A percentile compares a stretch with the other conserved stretches of the same genome.
Evolutionary conservation across 2,113 vertebrate genomes (phyloP).

Genomic region (Colossoma macropomum): DNA sequence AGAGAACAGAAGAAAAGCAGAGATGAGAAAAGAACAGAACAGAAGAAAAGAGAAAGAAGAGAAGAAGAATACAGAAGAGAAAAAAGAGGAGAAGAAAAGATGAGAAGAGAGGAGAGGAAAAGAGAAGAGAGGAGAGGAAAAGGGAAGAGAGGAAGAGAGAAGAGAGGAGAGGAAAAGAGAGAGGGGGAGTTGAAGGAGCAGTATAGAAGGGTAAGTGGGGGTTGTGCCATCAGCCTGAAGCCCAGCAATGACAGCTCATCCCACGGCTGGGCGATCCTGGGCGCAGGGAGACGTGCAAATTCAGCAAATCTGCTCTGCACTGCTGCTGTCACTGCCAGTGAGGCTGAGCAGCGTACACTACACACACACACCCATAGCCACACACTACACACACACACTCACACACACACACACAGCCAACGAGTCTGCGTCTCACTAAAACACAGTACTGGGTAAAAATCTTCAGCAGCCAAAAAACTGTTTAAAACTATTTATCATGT

Average conservation of each 20-base stretch:
- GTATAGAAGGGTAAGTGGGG: slow-evolving; percentile 56
- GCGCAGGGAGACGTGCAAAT: slow-evolving; percentile 68
- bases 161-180: not conserved
- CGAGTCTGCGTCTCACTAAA: too few relatives aligned
- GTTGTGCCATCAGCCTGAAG: slow-evolving; percentile 65
- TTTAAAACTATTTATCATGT: too few relatives aligned
- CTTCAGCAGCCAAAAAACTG: too few relatives aligned
- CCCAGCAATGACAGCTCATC: slow-evolving; percentile 82
- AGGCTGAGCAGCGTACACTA: not conserved
- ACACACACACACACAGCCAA: not conserved
- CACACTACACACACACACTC: not conserved
- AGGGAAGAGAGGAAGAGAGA: not conserved
- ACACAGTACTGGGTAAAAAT: too few relatives aligned
- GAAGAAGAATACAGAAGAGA: too few relatives aligned
- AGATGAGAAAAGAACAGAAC: too few relatives aligned
- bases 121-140: not conserved
- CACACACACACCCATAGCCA: not conserved
- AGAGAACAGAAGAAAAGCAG: too few relatives aligned
- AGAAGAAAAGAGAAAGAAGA: too few relatives aligned
- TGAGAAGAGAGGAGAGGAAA: not conserved
- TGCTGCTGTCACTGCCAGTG: slow-evolving; percentile 27
- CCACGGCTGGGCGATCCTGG: slow-evolving; percentile 77
- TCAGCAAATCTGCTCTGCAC: slow-evolving; percentile 74
- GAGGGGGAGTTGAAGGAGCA: slow-evolving; percentile 49
- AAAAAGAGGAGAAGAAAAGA: not conserved